Evolutionary conservation across 2,888 invertebrate species (phyloP).

Genomic region (Pandemis corylana): DNA sequence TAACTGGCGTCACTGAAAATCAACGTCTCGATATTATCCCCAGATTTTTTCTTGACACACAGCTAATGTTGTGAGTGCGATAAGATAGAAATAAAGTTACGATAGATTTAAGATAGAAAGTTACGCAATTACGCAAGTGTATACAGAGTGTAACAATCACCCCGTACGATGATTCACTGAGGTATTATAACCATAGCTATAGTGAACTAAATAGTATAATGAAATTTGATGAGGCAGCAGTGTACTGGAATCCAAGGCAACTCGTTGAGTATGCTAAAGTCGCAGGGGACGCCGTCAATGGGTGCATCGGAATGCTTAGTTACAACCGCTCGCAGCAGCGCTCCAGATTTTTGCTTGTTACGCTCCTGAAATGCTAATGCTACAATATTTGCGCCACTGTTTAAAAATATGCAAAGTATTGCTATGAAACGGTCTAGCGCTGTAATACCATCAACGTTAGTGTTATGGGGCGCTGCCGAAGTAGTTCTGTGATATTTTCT

Average conservation of each 20-base stretch:
- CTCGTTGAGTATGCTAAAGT: constrained; percentile 28
- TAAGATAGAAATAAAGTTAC: no score
- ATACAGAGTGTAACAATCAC: no score
- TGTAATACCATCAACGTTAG: background rate
- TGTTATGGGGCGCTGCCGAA: background rate
- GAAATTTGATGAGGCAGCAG: constrained; percentile 16
- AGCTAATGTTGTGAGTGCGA: no score
- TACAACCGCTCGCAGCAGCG: constrained; percentile 31
- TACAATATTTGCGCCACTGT: constrained; percentile 10
- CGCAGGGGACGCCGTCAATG: constrained; percentile 26
- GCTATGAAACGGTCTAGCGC: background rate
- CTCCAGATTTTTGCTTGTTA: constrained; percentile 37
- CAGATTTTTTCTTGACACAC: no score
- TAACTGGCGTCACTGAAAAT: no score
- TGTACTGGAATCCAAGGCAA: constrained; percentile 13
- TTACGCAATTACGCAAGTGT: no score
- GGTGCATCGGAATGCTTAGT: constrained; percentile 42
- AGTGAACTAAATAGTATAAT: background rate
- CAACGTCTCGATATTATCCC: no score
- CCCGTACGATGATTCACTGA: no score
- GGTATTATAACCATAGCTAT: no score
- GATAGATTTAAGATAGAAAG: no score
- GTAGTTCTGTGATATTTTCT: background rate
- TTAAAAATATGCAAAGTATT: constrained; percentile 23
- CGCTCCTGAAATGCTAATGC: constrained; percentile 43